Base-by-base conservation (phyloP, 1,140 invertebrate genomes). In the Cydia amplana region DNA sequence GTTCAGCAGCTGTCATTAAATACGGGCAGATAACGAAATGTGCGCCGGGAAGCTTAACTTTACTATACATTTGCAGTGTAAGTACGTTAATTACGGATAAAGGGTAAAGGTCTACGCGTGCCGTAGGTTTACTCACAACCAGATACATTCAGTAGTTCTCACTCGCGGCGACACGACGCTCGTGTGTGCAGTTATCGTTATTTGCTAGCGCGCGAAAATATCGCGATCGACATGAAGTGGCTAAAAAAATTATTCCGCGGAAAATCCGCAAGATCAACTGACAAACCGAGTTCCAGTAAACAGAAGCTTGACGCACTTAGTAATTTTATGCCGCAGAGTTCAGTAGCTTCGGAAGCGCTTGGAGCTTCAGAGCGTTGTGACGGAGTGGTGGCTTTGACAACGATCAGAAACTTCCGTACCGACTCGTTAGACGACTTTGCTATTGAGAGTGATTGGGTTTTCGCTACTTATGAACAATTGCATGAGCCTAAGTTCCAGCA, bases 151-250 rank as follows among this genome's bases (percentile, higher is more conserved):
- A 70, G 65, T 70, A 18, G n/a, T 36, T 40, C 32, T 36, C 16
- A 12, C 55, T 18, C 55, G 55, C 18, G 55, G 55, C 55, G 7
- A 23, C 20, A 7, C 55, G 20, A 23, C 55, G 55, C 55, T 23
- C 55, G 55, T 23, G 18, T 60, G 55, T 60, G 20, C 55, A n/a
- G 9, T 3, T n/a, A 23, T 10, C 20, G 6, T 20, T 60, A 60
- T 60, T 10, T 10, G 12, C 32, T 23, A 23, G 55, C 89, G 94
- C 94, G 93, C 94, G 94, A 77, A 93, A 92, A 83, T 94, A 94
- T 94, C 94, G 94, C 89, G 75, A 94, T 94, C 76, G 93, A 78
- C 94, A 94, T 94, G 94, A 94, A 89, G 83, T 95, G 94, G 94
- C 94, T 94, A 94, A 95, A 84, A 94, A 95, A 87, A 91, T 94